A percentile compares a stretch with the other conserved stretches of the same genome.
These are phyloP conservation scores for Dasypolia templi DNA, from an alignment of 2,888 invertebrate species.

Conservation along the genomic window DNA sequence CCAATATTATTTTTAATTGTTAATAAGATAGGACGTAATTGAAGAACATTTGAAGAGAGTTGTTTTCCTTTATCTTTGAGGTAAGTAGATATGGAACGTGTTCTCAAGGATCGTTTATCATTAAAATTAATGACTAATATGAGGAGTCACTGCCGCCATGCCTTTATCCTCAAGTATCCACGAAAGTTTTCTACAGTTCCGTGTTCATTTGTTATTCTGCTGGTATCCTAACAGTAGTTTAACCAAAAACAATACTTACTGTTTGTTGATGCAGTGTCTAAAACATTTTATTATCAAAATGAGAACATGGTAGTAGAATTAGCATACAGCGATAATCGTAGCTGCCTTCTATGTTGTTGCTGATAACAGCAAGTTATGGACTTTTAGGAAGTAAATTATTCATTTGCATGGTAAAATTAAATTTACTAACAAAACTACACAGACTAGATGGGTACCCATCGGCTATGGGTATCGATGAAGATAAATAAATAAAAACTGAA, in stretches of 20 bases:
- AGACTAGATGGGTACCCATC: no score
- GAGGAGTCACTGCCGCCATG: neutral
- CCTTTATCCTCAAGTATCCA: conserved; percentile 41
- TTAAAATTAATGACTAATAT: conserved; percentile 44
- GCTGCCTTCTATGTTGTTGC: neutral
- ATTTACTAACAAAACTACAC: neutral
- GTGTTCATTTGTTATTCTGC: conserved; percentile 2
- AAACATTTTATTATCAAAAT: conserved; percentile 18
- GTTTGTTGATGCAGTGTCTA: conserved; percentile 6
- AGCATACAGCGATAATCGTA: neutral
- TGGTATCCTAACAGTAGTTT: neutral
- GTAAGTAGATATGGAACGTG: conserved; percentile 16
- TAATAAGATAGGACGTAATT: conserved; percentile 22
- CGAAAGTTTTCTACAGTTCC: conserved; percentile 37
- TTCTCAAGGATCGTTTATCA: conserved; percentile 48
- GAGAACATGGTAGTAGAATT: conserved; percentile 4
- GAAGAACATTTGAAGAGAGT: conserved; percentile 1
- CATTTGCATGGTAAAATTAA: no score
- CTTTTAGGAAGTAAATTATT: neutral
- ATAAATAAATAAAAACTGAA: no score
- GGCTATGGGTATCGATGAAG: neutral
- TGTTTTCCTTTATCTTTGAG: conserved; percentile 38
- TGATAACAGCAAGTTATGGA: neutral
- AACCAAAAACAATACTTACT: conserved; percentile 2
- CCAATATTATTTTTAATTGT: conserved; percentile 23